Percentiles rank a stretch among this genome's conserved stretches.
phyloP scores from a whole-genome alignment of 2,113 vertebrate genomes.

The Boleophthalmus pectinirostris region DNA sequence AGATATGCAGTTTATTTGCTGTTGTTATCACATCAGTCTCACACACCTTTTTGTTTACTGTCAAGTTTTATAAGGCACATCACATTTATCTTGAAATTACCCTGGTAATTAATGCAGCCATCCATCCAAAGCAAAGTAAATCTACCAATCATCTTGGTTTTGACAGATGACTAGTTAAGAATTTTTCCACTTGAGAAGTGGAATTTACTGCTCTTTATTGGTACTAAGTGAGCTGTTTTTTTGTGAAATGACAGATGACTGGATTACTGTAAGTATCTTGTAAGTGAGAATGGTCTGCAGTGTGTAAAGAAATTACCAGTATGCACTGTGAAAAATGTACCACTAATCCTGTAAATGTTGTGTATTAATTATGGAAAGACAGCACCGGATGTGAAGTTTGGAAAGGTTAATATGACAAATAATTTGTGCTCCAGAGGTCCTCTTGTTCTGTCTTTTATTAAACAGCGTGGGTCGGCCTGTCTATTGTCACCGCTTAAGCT shows the following conservation, averaged over 20 bases:
- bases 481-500: constrained; percentile 36
- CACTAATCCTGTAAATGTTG: not conserved
- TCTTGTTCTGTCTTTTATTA: constrained; percentile 29
- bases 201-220: not conserved
- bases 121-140: not conserved
- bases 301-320: not conserved
- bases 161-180: not conserved
- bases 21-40: not conserved
- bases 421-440: constrained; percentile 51
- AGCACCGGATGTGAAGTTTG: constrained; percentile 41
- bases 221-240: not conserved
- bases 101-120: not conserved
- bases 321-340: not conserved
- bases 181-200: not conserved
- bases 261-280: not conserved
- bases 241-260: not conserved
- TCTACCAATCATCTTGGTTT: not conserved
- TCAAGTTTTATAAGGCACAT: not conserved
- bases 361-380: constrained; percentile 2
- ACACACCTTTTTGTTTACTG: no score
- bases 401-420: constrained; percentile 34
- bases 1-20: not conserved
- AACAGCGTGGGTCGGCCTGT: constrained; percentile 39
- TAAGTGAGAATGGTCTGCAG: not conserved
- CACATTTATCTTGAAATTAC: not conserved